Base-by-base conservation (phyloP, 2,888 invertebrate species). In the Dysmachus trigonus region DNA sequence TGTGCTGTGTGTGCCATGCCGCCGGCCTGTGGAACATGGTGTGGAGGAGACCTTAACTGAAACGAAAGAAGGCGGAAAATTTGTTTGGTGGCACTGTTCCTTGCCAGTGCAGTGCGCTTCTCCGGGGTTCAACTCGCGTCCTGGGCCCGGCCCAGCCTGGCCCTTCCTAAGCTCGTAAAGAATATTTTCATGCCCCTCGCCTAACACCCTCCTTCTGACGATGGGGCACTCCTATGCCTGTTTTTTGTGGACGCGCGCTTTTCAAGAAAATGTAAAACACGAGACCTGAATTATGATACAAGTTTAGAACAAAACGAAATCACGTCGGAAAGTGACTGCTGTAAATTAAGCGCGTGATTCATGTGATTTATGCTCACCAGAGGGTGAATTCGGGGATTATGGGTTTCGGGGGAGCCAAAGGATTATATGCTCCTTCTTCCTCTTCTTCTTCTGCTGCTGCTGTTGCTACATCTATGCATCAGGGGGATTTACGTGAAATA, bases 271-370 rank as follows among this genome's bases (percentile, higher is more conserved):
- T 71, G 82, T 71, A 82, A 62, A 79, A 84, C 71, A 84, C 84
- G 84, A 73, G 84, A 72, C 27, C 84, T 84, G 84, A 84, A 84
- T 84, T 73, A 73, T 84, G 84, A 84, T 84, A 72, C 73, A 84
- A 84, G 84, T 84, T 84, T 71, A 72, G 30, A 72, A 84, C 84
- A 84, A 84, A 84, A 84, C 71, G 84, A 84, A 84, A 84, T 84
- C 84, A 84, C 84, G 84, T 84, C 71, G 71, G 72, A 72, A 84
- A 84, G 71, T 41, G 73, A 84, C 62, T 72, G 84, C 84, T 84
- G 84, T 84, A 73, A 84, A 84, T 72, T 72, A 72, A 71, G 84
- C 84, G 71, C 84, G 84, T 84, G 84, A 84, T 84, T 84, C 84
- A 82, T 84, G 84, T 84, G 84, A 84, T 82, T 82, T 82, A 82